Evolutionary conservation across 1,140 invertebrate species (phyloP).

Genomic region (Octopus sinensis): DNA sequence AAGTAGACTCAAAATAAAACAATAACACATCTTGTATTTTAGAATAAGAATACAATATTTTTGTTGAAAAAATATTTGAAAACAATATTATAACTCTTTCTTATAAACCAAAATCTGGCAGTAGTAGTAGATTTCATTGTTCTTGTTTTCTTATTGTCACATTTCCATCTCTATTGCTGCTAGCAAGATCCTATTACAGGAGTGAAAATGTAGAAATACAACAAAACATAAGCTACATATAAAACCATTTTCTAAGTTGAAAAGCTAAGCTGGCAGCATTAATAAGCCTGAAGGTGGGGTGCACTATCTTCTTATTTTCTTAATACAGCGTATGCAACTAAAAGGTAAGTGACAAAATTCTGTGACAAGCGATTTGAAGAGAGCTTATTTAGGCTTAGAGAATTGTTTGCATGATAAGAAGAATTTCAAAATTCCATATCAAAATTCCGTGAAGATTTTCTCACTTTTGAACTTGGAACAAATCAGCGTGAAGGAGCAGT

Average conservation of each 20-base stretch:
- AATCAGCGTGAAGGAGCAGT: not conserved
- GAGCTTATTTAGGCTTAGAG: not conserved
- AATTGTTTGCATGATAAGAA: not conserved
- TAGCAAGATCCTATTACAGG: not conserved
- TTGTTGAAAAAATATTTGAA: too few species aligned
- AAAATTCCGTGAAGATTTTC: not conserved
- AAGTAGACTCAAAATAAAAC: too few species aligned
- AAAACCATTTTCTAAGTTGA: constrained; percentile 8
- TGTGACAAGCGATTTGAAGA: not conserved
- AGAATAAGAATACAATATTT: too few species aligned
- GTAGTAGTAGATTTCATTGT: not conserved
- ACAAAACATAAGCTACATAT: constrained; percentile 7
- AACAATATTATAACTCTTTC: not conserved
- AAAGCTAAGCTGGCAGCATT: not conserved
- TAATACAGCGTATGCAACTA: not conserved
- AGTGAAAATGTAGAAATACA: not conserved
- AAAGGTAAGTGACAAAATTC: constrained; percentile 3
- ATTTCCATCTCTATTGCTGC: too few species aligned
- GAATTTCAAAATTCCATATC: not conserved
- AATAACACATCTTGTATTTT: too few species aligned
- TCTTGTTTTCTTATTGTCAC: too few species aligned
- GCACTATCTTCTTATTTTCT: not conserved
- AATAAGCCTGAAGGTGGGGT: not conserved
- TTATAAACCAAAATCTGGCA: constrained; percentile 3
- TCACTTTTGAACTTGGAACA: not conserved